These are phyloP conservation scores for Pyxicephalus adspersus DNA, from an alignment of 2,113 vertebrate species.

Conservation along the genomic window DNA sequence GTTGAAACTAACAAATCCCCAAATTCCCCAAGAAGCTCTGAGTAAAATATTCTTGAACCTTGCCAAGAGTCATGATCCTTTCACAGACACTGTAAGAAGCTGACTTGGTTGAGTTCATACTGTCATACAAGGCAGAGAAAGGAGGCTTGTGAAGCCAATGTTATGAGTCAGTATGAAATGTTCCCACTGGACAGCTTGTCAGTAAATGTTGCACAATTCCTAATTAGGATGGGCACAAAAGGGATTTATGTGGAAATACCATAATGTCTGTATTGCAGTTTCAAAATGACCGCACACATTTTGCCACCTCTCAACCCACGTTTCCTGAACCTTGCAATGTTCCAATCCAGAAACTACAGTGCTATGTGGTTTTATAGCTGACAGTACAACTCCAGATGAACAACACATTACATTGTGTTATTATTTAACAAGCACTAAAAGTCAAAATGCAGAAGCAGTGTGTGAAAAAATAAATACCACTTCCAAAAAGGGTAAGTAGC, in stretches of 20 bases:
- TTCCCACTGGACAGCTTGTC: constrained; percentile 28
- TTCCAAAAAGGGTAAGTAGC: no score
- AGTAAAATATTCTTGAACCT: constrained; percentile 16
- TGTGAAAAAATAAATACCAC: no score
- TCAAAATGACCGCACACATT: constrained; percentile 33
- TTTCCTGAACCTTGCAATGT: constrained; percentile 8
- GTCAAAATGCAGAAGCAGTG: no score
- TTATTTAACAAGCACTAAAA: no score
- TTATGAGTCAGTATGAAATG: constrained; percentile 36
- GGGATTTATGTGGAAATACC: constrained; percentile 46
- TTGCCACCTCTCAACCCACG: constrained; percentile 20
- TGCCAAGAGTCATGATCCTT: constrained; percentile 37
- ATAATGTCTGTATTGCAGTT: constrained; percentile 44
- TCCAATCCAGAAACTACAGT: background rate
- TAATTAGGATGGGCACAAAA: constrained; percentile 25
- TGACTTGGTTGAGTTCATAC: constrained; percentile 20
- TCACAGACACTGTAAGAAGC: constrained; percentile 22
- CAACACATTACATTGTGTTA: no score
- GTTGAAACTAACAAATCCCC: constrained; percentile 21
- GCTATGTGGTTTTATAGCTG: no score
- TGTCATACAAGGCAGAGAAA: constrained; percentile 15
- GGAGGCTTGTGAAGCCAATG: constrained; percentile 6
- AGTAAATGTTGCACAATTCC: constrained; percentile 41
- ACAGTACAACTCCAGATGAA: no score
- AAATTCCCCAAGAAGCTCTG: constrained; percentile 24